Conservation (phyloP, 1,140 invertebrate species). For the Atta texana region DNA sequence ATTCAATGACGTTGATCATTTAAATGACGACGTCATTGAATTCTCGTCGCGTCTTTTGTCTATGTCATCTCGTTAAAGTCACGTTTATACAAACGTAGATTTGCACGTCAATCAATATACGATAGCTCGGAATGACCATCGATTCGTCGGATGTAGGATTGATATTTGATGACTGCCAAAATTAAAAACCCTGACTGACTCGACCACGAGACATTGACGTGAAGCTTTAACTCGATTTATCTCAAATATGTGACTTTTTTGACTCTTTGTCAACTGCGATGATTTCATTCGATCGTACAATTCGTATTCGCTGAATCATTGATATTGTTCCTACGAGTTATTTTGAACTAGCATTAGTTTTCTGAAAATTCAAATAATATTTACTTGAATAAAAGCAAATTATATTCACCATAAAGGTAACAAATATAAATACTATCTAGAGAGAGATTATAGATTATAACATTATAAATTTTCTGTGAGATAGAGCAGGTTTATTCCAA, state of each 20-base stretch:
- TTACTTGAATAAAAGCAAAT: neutral
- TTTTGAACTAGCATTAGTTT: neutral
- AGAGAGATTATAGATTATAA: neutral
- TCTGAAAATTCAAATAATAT: neutral
- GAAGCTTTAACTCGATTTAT: constrained; percentile 27
- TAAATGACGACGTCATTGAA: constrained; percentile 23
- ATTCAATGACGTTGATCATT: constrained; percentile 61
- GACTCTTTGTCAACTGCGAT: constrained; percentile 10
- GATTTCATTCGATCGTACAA: neutral
- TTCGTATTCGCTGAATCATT: neutral
- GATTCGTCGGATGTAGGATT: neutral
- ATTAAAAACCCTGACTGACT: constrained; percentile 9
- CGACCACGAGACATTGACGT: neutral
- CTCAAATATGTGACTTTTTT: constrained; percentile 5
- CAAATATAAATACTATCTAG: neutral
- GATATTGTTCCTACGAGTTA: neutral
- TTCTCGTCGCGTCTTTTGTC: neutral
- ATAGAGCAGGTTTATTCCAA: too few relatives aligned
- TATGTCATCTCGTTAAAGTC: constrained; percentile 35
- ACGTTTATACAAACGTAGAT: constrained; percentile 48
- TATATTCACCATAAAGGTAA: neutral
- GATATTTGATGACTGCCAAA: constrained; percentile 28
- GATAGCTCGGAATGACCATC: constrained; percentile 5
- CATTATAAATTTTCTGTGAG: neutral
- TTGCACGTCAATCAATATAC: neutral